Evolutionary conservation across 2,113 vertebrate genomes (phyloP).

Genomic region (Acanthisitta chloris): DNA sequence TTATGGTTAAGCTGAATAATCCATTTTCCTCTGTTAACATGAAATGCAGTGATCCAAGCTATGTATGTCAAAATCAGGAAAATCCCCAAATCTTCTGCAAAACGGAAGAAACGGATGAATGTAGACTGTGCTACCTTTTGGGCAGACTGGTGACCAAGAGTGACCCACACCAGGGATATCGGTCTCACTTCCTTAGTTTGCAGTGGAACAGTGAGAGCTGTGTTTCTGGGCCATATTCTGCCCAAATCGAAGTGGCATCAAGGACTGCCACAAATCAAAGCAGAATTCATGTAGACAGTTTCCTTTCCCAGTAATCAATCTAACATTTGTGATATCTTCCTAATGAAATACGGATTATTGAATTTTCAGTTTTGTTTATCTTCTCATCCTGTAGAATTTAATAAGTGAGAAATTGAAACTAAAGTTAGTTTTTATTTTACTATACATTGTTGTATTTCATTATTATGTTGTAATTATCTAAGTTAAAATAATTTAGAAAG

Average conservation of each 20-base stretch:
- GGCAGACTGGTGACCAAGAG: not conserved
- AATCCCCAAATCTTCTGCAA: not conserved
- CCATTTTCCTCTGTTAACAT: not conserved
- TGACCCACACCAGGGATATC: fast-evolving
- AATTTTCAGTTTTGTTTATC: not conserved
- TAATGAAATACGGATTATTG: not conserved
- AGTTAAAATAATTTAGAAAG: not conserved
- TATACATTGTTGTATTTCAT: not conserved
- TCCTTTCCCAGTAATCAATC: not conserved
- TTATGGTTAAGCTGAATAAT: not conserved
- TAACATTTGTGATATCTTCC: not conserved
- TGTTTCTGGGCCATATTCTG: not conserved
- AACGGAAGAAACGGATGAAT: not conserved
- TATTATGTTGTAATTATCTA: not conserved
- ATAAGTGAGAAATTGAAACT: not conserved
- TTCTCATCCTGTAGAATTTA: not conserved
- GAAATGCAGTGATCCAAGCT: not conserved
- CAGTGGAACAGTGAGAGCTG: not conserved
- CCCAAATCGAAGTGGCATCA: not conserved
- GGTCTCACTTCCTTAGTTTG: not conserved
- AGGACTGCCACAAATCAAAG: not conserved
- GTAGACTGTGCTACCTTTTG: not conserved
- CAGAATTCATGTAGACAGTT: not conserved
- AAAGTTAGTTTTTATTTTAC: not conserved
- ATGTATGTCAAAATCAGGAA: not conserved